These are phyloP conservation scores for Limnephilus auricula DNA, from an alignment of 2,888 invertebrate genomes.

Conservation along the genomic window DNA sequence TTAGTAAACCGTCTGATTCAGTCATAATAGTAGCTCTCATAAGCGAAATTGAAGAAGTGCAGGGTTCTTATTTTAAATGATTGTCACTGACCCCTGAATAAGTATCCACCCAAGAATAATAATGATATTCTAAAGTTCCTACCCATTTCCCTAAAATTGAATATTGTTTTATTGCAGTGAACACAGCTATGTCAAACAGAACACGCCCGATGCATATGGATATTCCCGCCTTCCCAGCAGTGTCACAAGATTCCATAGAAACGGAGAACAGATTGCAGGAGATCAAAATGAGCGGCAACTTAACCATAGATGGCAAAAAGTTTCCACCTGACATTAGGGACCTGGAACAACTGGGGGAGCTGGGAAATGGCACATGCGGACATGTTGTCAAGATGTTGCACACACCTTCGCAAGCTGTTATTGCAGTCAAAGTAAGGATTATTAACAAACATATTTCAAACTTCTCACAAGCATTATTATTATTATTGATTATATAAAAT, in stretches of 20 bases:
- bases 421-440: slow-evolving; percentile 91
- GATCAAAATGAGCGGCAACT: slow-evolving; percentile 93
- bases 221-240: slow-evolving; percentile 73
- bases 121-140: background rate
- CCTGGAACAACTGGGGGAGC: slow-evolving; percentile 90
- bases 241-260: slow-evolving; percentile 76
- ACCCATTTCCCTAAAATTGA: background rate
- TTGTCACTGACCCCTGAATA: background rate
- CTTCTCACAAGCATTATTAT: too few species aligned
- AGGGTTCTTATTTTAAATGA: background rate
- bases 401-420: slow-evolving; percentile 88
- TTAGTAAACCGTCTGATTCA: too few species aligned
- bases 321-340: slow-evolving; percentile 91
- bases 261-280: slow-evolving; percentile 92
- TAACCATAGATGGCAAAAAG: slow-evolving; percentile 88
- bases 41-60: background rate
- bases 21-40: background rate
- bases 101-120: background rate
- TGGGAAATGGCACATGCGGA: slow-evolving; percentile 97
- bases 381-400: slow-evolving; percentile 98
- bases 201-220: slow-evolving; percentile 28
- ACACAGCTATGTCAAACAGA: slow-evolving; percentile 39
- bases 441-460: background rate
- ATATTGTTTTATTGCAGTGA: background rate
- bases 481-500: too few species aligned